A percentile compares a stretch with the other conserved stretches of the same genome.
Conservation (phyloP, 2,888 invertebrate genomes). For the Sisyra terminalis region DNA sequence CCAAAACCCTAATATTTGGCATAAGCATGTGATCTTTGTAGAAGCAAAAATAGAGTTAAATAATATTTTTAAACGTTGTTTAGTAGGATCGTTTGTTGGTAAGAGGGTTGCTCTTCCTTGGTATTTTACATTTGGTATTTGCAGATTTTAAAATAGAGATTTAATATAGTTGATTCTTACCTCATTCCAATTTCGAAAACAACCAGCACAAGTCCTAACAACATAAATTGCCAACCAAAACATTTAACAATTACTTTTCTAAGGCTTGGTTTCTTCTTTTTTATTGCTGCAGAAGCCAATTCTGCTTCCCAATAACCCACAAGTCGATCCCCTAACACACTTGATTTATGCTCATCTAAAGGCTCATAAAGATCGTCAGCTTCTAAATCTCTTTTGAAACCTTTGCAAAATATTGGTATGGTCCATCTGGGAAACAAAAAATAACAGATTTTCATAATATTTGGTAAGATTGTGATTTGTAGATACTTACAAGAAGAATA, state of each 20-base stretch:
- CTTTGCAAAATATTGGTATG: slow-evolving; percentile 47
- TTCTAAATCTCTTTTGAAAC: slow-evolving; percentile 47
- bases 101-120: no score
- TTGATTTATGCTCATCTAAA: slow-evolving; percentile 49
- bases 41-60: no score
- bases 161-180: slow-evolving; percentile 23
- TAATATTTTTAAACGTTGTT: no score
- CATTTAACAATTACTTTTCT: slow-evolving; percentile 38
- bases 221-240: slow-evolving; percentile 40
- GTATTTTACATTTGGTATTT: no score
- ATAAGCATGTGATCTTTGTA: no score
- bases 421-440: slow-evolving; percentile 40
- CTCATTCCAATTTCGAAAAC: slow-evolving; percentile 44
- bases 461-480: not conserved
- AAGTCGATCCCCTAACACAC: slow-evolving; percentile 42
- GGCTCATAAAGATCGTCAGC: slow-evolving; percentile 48
- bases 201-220: slow-evolving; percentile 44
- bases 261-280: slow-evolving; percentile 38
- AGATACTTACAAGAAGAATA: slow-evolving; percentile 46
- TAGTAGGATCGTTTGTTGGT: no score
- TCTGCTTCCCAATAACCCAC: slow-evolving; percentile 44
- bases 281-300: slow-evolving; percentile 24
- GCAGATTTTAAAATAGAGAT: no score
- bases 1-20: no score
- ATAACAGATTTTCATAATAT: not conserved